Base-by-base conservation (phyloP, 2,888 invertebrate genomes). In the Frankliniella intonsa region DNA sequence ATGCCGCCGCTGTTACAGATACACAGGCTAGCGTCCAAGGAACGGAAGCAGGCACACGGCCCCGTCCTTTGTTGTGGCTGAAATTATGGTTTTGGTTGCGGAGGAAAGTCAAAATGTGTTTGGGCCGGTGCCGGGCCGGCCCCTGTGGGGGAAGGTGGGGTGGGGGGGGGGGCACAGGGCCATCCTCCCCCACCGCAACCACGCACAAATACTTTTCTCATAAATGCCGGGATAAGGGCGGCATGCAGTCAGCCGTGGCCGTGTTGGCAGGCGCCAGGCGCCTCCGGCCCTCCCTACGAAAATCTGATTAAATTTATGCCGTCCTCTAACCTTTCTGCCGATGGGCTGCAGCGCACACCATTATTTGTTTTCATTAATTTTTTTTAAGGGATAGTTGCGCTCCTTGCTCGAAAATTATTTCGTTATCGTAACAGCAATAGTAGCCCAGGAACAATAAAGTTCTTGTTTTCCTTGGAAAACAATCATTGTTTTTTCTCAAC, bases 21-120 rank as follows among this genome's bases (percentile, higher is more conserved):
- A 55, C 55, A 55, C 14, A 55, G 55, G 55, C 55, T 25, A 76
- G 69, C 22, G 69, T 76, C 69, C 69, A 22, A 76, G 69, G 25
- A 76, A 12, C 69, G 69, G 69, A 76, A 76, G 69, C 11, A 25
- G 69, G 12, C 38, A 38, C 38, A 38, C 38, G 62, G 62, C 62
- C 62, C 14, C 7, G 12, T 22, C 69, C 25, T 76, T 76, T 76
- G 69, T 76, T 76, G 69, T 76, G 69, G 69, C 25, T 76, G 25
- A 76, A 76, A 76, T 76, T 76, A 76, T 76, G 69, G 69, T 76
- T 76, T 76, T 62, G 62, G 62, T 62, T 62, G 62, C 62, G 25
- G 69, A 25, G 69, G 69, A 76, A 76, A 76, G 69, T 76, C 69
- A 76, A 76, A 55, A 76, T 76, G 69, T 76, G 69, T 76, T 62